phyloP scores from a whole-genome alignment of 2,113 vertebrate genomes.

The Myocastor coypus region DNA sequence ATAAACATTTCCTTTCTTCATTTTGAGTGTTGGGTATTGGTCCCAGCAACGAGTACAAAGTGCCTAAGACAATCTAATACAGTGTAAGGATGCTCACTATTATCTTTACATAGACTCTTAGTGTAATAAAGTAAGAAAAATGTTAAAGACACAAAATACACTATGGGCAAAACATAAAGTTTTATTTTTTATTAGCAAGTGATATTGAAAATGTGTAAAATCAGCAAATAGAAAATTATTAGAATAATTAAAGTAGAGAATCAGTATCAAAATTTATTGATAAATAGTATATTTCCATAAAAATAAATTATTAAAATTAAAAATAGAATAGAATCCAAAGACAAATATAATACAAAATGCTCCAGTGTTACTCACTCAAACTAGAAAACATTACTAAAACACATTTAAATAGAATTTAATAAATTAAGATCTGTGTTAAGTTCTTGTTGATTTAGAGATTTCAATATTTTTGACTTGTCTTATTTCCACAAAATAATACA shows the following conservation, averaged over 20 bases:
- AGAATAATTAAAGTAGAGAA: not conserved
- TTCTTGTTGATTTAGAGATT: not conserved
- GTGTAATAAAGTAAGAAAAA: not conserved
- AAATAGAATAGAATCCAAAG: not conserved
- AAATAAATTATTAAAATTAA: not conserved
- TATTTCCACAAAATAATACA: not conserved
- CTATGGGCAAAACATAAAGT: not conserved
- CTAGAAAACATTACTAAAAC: not conserved
- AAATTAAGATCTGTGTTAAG: not conserved
- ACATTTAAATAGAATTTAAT: not conserved
- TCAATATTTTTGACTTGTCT: not conserved
- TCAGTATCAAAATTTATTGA: not conserved
- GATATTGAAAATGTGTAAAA: not conserved
- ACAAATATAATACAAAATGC: not conserved
- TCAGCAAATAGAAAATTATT: not conserved
- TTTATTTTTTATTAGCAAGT: not conserved
- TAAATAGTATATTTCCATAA: not conserved
- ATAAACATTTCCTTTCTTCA: too few relatives aligned
- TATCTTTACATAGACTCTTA: not conserved
- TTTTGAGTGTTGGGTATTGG: too few relatives aligned
- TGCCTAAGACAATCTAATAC: too few relatives aligned
- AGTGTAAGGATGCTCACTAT: not conserved
- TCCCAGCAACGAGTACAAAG: too few relatives aligned
- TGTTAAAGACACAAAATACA: not conserved
- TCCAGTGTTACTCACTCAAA: not conserved